These are phyloP conservation scores for Fregata magnificens DNA, from an alignment of 2,113 vertebrate species.

Conservation along the genomic window DNA sequence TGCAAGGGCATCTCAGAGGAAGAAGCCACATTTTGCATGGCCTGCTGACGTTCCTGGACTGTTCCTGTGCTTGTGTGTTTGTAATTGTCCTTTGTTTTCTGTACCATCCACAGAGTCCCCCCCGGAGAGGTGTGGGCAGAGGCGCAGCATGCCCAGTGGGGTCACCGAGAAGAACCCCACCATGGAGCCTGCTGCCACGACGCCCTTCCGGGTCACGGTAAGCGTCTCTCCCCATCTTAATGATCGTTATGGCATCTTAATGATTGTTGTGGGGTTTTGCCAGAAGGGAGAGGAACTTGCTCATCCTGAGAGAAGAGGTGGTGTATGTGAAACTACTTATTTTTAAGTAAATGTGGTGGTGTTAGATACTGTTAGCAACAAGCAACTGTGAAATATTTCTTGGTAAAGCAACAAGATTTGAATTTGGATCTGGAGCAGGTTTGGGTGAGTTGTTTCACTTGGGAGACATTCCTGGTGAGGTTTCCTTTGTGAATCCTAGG, in stretches of 20 bases:
- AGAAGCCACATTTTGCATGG: fast-evolving
- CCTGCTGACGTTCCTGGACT: not conserved
- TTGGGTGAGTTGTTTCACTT: not conserved
- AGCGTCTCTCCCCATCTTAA: conserved; percentile 35
- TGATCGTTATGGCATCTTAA: not conserved
- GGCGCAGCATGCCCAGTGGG: conserved; percentile 91
- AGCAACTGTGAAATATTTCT: not conserved
- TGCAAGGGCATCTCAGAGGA: not conserved
- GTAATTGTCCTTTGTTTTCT: not conserved
- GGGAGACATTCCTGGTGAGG: not conserved
- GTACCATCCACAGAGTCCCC: conserved; percentile 84
- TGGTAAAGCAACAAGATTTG: not conserved
- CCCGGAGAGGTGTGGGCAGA: conserved; percentile 88
- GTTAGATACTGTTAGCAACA: not conserved
- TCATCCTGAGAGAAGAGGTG: not conserved
- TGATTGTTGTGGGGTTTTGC: not conserved
- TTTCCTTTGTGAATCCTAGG: not conserved
- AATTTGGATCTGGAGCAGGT: not conserved
- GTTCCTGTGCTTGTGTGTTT: not conserved
- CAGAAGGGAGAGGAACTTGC: not conserved
- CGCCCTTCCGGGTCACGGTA: conserved; percentile 95
- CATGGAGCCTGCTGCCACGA: conserved; percentile 86
- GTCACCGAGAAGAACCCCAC: conserved; percentile 82
- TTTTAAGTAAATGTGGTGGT: not conserved
- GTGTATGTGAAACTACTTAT: fast-evolving